Evolutionary conservation across 2,888 invertebrate genomes (phyloP).

Genomic region (Kryphioiulus occultus): DNA sequence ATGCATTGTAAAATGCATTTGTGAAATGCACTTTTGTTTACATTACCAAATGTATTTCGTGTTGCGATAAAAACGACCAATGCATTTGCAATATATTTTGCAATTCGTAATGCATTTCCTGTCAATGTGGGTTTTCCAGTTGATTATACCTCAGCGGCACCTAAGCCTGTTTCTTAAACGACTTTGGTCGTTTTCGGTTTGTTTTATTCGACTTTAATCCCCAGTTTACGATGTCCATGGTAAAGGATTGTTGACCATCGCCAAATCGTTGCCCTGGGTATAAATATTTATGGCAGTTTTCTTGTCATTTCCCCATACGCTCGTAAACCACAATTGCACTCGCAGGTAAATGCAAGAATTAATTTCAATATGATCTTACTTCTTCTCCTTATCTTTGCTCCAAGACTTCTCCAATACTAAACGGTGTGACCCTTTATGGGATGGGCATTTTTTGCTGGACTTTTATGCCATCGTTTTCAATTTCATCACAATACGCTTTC

Average conservation of each 20-base stretch:
- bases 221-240: neutral
- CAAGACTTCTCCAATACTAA: neutral
- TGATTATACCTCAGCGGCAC: neutral
- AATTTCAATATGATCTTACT: neutral
- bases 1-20: too few species aligned
- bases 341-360: conserved; percentile 7
- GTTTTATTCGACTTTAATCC: neutral
- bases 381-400: neutral
- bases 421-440: neutral
- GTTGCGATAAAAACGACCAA: too few species aligned
- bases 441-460: neutral
- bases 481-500: neutral
- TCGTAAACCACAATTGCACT: neutral
- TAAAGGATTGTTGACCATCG: neutral
- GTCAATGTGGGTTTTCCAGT: too few species aligned
- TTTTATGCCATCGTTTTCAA: neutral
- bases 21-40: too few species aligned
- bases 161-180: neutral
- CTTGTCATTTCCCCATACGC: neutral
- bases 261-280: neutral
- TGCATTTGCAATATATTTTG: too few species aligned
- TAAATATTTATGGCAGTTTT: neutral
- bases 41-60: too few species aligned
- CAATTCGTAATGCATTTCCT: too few species aligned
- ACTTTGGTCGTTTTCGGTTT: neutral